A percentile compares a stretch with the other conserved stretches of the same genome.
phyloP scores from a whole-genome alignment of 2,113 vertebrate genomes.

The Planiliza haematocheilus region DNA sequence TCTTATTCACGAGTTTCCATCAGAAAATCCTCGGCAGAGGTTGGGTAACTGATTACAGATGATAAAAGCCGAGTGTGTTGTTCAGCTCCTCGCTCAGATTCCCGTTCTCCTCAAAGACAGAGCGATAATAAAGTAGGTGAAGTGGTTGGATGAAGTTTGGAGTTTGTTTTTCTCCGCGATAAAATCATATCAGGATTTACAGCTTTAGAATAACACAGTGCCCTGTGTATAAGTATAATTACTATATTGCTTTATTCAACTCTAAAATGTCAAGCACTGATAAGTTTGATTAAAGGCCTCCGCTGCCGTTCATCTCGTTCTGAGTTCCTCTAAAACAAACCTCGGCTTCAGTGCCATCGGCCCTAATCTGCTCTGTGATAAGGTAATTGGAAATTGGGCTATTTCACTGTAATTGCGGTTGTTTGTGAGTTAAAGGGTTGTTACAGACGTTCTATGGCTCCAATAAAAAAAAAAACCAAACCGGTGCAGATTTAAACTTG shows the following conservation, averaged over 20 bases:
- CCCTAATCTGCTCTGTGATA: constrained; percentile 45
- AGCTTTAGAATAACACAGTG: background rate
- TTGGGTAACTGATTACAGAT: too few species aligned
- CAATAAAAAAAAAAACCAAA: constrained; percentile 31
- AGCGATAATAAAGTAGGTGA: background rate
- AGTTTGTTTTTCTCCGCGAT: constrained; percentile 2
- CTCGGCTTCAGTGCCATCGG: background rate
- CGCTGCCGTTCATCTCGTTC: background rate
- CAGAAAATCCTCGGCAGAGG: background rate
- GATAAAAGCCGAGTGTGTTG: too few species aligned
- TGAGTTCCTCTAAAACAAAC: background rate
- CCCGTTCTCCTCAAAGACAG: background rate
- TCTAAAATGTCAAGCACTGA: background rate
- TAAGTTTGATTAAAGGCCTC: background rate
- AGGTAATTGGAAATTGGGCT: constrained; percentile 78
- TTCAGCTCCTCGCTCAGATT: too few species aligned
- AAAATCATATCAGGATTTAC: constrained; percentile 15
- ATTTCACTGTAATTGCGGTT: constrained; percentile 2
- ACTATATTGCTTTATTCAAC: background rate
- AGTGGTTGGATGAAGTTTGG: background rate
- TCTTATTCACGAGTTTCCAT: background rate
- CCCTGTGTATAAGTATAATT: background rate
- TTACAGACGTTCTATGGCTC: background rate
- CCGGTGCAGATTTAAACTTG: too few species aligned
- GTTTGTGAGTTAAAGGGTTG: background rate